Conservation (phyloP, 2,797 vertebrate species). For the Scolopax rusticola region DNA sequence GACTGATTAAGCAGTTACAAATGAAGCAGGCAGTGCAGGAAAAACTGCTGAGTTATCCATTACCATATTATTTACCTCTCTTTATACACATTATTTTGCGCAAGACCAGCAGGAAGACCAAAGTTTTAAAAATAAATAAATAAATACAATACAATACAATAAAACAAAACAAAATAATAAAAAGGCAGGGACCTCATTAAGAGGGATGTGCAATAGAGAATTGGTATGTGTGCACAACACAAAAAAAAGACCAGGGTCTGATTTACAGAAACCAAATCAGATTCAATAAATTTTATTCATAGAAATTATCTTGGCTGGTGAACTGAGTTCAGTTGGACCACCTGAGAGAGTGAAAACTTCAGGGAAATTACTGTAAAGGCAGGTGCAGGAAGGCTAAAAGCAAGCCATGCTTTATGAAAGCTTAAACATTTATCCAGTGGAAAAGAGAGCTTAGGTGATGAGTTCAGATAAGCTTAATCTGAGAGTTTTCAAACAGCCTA, state of each 20-base stretch:
- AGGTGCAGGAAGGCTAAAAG: neutral
- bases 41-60: neutral
- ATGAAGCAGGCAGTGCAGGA: neutral
- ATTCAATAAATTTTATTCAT: neutral
- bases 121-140: too few relatives aligned
- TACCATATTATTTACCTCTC: neutral
- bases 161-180: too few relatives aligned
- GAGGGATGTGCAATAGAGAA: neutral
- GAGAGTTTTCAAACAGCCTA: neutral
- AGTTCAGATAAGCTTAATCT: neutral
- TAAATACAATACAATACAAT: too few relatives aligned
- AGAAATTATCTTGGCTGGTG: neutral
- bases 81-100: neutral
- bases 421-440: neutral
- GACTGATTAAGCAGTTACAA: neutral
- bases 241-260: neutral
- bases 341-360: neutral
- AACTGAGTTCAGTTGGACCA: neutral
- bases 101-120: neutral
- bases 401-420: neutral
- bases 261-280: neutral
- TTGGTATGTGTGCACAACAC: neutral
- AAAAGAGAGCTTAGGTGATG: neutral
- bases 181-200: neutral
- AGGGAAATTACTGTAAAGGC: neutral